Conservation (phyloP, 2,888 invertebrate genomes). For the Diploptera punctata region DNA sequence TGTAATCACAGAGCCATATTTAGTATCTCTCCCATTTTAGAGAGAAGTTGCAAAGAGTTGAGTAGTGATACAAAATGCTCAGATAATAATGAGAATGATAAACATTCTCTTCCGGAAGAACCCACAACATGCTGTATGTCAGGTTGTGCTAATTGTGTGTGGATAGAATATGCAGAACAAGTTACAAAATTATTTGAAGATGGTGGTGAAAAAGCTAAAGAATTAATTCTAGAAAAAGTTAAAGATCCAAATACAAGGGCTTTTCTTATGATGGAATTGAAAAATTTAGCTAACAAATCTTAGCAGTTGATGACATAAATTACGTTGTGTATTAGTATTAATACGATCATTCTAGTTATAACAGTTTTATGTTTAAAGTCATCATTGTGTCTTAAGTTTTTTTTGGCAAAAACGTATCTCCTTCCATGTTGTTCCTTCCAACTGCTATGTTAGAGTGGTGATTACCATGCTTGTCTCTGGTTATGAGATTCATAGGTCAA, state of each 20-base stretch:
- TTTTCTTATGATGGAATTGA: slow-evolving; percentile 80
- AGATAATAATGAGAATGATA: background rate
- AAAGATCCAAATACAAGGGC: slow-evolving; percentile 83
- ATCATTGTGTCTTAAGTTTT: no score
- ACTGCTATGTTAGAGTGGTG: no score
- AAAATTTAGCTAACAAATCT: slow-evolving; percentile 45
- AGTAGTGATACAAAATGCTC: background rate
- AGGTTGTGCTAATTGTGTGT: slow-evolving; percentile 93
- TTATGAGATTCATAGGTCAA: no score
- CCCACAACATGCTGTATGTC: slow-evolving; percentile 92
- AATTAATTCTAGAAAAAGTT: slow-evolving; percentile 75
- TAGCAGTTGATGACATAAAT: no score
- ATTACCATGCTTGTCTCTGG: no score
- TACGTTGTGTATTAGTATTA: no score
- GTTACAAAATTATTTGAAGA: slow-evolving; percentile 66
- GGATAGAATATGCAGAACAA: slow-evolving; percentile 88
- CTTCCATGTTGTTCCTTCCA: no score
- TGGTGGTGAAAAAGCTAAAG: slow-evolving; percentile 71
- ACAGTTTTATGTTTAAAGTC: no score
- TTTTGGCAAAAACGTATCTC: no score
- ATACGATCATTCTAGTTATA: no score
- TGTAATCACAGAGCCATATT: no score
- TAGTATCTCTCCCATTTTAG: no score
- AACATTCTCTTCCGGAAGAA: slow-evolving; percentile 60
- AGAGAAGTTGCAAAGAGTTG: background rate